A percentile compares a stretch with the other conserved stretches of the same genome.
phyloP scores from a whole-genome alignment of 2,797 vertebrate species.

The Fratercula arctica region DNA sequence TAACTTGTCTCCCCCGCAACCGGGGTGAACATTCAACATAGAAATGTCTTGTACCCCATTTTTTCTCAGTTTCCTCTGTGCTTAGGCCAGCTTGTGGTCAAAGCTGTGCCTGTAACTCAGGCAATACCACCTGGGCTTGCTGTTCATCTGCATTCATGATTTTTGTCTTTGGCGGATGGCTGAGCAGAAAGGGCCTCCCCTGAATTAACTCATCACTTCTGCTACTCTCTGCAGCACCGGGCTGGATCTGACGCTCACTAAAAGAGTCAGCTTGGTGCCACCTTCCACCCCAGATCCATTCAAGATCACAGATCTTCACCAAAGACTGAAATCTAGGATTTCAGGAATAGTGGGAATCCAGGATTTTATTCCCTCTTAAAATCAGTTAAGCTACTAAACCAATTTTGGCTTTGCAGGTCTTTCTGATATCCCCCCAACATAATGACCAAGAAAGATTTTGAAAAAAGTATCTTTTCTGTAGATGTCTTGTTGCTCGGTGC shows the following conservation, averaged over 20 bases:
- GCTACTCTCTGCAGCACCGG: neutral
- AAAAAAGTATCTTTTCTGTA: neutral
- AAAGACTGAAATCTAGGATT: neutral
- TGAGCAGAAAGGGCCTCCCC: neutral
- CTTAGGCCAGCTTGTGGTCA: neutral
- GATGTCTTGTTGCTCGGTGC: neutral
- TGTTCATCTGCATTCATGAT: neutral
- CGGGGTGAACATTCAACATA: neutral
- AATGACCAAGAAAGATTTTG: neutral
- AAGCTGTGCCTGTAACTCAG: neutral
- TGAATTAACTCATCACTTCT: neutral
- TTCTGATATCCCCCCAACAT: neutral
- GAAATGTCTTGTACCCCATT: neutral
- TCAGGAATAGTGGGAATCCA: neutral
- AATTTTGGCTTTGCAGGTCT: neutral
- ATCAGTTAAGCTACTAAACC: neutral
- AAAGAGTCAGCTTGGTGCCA: neutral
- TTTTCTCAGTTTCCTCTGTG: neutral
- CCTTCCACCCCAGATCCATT: neutral
- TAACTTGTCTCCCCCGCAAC: neutral
- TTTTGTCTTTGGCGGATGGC: neutral
- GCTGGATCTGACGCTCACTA: neutral
- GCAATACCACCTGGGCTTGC: neutral
- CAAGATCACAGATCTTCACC: neutral
- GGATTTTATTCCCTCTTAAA: neutral